A percentile compares a stretch with the other conserved stretches of the same genome.
phyloP scores from a whole-genome alignment of 2,797 vertebrate species.

The Pangasius macronema region DNA sequence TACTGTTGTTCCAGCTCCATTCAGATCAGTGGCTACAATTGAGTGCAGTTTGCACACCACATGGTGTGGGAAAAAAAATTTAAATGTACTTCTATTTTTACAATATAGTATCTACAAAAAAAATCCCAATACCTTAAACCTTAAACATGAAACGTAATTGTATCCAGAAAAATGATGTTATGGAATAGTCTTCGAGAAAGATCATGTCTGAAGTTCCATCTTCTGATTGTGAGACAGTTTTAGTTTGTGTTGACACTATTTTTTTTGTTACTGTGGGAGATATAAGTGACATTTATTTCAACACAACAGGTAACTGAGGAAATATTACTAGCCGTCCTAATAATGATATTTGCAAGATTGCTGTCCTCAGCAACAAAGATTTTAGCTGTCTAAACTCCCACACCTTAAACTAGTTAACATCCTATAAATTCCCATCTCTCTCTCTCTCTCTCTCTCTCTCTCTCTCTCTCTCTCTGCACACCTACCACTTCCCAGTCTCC shows the following conservation, averaged over 20 bases:
- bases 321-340: background rate
- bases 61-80: background rate
- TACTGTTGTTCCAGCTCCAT: background rate
- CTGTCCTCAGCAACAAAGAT: background rate
- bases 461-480: background rate
- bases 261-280: background rate
- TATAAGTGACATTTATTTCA: background rate
- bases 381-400: background rate
- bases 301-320: background rate
- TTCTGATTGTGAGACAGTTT: background rate
- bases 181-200: background rate
- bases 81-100: background rate
- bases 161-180: background rate
- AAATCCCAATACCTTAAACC: background rate
- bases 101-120: background rate
- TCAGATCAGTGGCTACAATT: background rate
- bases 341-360: background rate
- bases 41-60: slow-evolving; percentile 1
- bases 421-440: background rate
- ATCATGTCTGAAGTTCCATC: background rate
- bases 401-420: slow-evolving; percentile 1
- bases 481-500: background rate
- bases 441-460: background rate
- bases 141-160: background rate
- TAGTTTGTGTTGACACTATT: background rate